A percentile compares a stretch with the other conserved stretches of the same genome.
Conservation (phyloP, 2,888 invertebrate genomes). For the Torymus aiolomorphi region DNA sequence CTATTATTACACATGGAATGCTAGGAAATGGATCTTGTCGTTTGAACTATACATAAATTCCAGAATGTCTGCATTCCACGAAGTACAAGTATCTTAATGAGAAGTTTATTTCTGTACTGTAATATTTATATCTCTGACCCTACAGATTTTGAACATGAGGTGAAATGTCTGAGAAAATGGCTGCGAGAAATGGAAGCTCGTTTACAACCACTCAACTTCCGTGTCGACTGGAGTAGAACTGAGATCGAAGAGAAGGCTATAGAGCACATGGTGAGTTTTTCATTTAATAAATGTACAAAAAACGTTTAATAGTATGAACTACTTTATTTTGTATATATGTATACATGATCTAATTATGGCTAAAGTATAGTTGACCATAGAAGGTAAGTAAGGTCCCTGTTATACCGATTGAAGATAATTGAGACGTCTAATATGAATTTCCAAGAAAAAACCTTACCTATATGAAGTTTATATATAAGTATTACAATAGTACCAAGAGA, state of each 20-base stretch:
- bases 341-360: no score
- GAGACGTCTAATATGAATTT: no score
- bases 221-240: conserved; percentile 82
- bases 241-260: conserved; percentile 87
- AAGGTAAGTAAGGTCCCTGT: conserved; percentile 52
- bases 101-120: conserved; percentile 51
- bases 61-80: conserved; percentile 41
- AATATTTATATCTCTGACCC: conserved; percentile 61
- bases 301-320: no score
- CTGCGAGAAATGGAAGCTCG: conserved; percentile 90
- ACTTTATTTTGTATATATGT: no score
- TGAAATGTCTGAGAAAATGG: conserved; percentile 89
- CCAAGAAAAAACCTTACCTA: no score
- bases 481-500: no score
- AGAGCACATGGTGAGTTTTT: conserved; percentile 87
- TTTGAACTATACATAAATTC: conserved; percentile 46
- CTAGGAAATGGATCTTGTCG: conserved; percentile 17
- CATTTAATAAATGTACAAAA: no score
- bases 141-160: conserved; percentile 85
- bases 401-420: conserved; percentile 27
- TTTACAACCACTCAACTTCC: conserved; percentile 84
- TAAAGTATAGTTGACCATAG: not conserved
- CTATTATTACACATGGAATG: conserved; percentile 23
- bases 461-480: no score
- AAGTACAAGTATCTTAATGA: conserved; percentile 25